Evolutionary conservation across 2,888 invertebrate genomes (phyloP).

Genomic region (Mechanitis messenoides): DNA sequence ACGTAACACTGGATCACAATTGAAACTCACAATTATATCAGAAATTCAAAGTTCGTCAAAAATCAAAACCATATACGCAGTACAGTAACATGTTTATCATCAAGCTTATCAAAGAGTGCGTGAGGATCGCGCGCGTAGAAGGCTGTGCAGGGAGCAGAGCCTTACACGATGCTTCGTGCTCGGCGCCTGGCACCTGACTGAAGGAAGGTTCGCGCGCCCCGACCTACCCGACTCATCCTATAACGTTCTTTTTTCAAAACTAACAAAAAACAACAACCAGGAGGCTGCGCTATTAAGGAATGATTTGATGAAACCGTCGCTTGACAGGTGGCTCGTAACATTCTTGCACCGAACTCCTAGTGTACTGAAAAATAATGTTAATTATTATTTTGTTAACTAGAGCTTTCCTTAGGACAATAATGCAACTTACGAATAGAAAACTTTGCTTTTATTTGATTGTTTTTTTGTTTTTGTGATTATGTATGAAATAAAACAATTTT

Average conservation of each 20-base stretch:
- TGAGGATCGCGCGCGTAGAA: constrained; percentile 33
- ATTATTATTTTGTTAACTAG: constrained; percentile 70
- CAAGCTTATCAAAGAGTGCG: constrained; percentile 13
- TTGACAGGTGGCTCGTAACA: constrained; percentile 72
- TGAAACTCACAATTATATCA: constrained; percentile 38
- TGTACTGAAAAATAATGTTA: constrained; percentile 65
- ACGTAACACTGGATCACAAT: constrained; percentile 53
- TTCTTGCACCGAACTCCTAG: constrained; percentile 55
- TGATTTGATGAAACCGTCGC: constrained; percentile 73
- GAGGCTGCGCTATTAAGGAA: constrained; percentile 73
- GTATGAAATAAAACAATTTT: too few relatives aligned
- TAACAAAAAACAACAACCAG: constrained; percentile 65
- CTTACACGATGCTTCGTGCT: constrained; percentile 56
- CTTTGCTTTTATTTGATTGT: constrained; percentile 2
- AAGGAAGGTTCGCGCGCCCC: constrained; percentile 68
- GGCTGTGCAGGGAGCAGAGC: constrained; percentile 42
- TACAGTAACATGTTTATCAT: constrained; percentile 20
- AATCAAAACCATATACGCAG: constrained; percentile 22
- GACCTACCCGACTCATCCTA: constrained; percentile 70
- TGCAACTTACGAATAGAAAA: constrained; percentile 16
- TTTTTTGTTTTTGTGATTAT: neutral
- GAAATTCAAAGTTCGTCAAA: constrained; percentile 22
- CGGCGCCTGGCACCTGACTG: constrained; percentile 74
- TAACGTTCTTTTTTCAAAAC: constrained; percentile 65
- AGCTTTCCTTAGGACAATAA: constrained; percentile 63